phyloP scores from a whole-genome alignment of 37 sponge, comb jelly and placozoan species.

The Cliona cf. orientalis region DNA sequence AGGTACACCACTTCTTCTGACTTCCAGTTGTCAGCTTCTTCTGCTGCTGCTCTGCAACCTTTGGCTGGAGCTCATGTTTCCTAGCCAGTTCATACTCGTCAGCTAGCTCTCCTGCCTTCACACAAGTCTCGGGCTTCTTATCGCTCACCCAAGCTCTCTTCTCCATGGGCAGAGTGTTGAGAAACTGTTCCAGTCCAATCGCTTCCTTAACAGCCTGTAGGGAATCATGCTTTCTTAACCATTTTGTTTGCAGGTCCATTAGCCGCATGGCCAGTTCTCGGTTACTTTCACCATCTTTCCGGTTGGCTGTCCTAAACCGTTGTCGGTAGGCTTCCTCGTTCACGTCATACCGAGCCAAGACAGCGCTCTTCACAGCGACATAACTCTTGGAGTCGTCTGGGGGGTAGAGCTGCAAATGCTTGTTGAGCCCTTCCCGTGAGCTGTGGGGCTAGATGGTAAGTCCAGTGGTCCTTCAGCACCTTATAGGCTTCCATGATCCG shows the following conservation, averaged over 20 bases:
- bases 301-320: constrained; percentile 26
- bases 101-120: constrained; percentile 19
- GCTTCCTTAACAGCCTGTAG: neutral
- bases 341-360: constrained; percentile 39
- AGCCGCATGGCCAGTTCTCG: constrained; percentile 25
- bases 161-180: neutral
- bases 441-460: constrained; percentile 10
- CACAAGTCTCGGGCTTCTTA: constrained; percentile 16
- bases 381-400: constrained; percentile 20
- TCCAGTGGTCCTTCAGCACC: constrained; percentile 29
- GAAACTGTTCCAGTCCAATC: constrained; percentile 11
- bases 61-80: neutral
- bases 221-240: constrained; percentile 20
- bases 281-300: constrained; percentile 31
- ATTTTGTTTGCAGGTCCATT: constrained; percentile 22
- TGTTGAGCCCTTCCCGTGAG: constrained; percentile 31
- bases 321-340: constrained; percentile 48
- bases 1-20: neutral
- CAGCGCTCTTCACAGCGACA: constrained; percentile 31
- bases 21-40: neutral
- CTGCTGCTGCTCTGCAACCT: neutral
- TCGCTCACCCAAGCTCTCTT: constrained; percentile 7
- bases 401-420: constrained; percentile 34
- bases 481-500: neutral
- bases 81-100: constrained; percentile 30